These are phyloP conservation scores for Phodopus roborovskii DNA, from an alignment of 2,113 vertebrate species.

Conservation along the genomic window DNA sequence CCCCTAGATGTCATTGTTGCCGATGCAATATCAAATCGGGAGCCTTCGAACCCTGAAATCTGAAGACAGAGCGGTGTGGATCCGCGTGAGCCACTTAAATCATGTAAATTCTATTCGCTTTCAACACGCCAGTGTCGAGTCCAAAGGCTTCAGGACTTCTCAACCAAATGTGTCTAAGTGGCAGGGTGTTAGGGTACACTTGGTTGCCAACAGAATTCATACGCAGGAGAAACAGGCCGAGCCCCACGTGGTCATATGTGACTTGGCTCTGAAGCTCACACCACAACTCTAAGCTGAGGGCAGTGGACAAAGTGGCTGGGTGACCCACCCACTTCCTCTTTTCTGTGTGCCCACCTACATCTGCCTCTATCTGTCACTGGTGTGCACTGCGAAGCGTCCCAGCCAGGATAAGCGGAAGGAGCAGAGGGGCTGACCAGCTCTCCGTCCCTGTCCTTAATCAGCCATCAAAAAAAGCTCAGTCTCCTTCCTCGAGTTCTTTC, in stretches of 20 bases:
- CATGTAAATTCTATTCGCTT: slow-evolving; percentile 81
- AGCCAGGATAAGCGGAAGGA: neutral
- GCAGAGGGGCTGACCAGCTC: neutral
- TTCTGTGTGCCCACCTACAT: neutral
- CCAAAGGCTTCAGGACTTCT: slow-evolving; percentile 75
- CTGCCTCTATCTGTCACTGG: neutral
- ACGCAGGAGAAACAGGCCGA: slow-evolving; percentile 61
- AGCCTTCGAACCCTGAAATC: slow-evolving; percentile 68
- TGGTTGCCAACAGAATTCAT: slow-evolving; percentile 65
- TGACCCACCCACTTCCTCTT: neutral
- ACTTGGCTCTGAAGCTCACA: slow-evolving; percentile 42
- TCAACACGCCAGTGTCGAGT: slow-evolving; percentile 77
- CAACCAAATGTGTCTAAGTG: slow-evolving; percentile 69
- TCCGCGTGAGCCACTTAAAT: slow-evolving; percentile 78
- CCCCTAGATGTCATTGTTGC: slow-evolving; percentile 87
- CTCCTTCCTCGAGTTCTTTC: neutral
- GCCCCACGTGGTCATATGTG: slow-evolving; percentile 40
- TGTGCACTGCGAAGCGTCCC: neutral
- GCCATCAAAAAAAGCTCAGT: neutral
- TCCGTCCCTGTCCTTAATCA: neutral
- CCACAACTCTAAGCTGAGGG: neutral
- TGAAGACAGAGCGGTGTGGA: slow-evolving; percentile 68
- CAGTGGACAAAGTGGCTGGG: neutral
- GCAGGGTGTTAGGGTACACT: slow-evolving; percentile 56
- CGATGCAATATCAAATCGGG: slow-evolving; percentile 82